Evolutionary conservation across 2,113 vertebrate genomes (phyloP), one percentile per base, ranked within the genome.

Genomic region (Charina bottae): DNA sequence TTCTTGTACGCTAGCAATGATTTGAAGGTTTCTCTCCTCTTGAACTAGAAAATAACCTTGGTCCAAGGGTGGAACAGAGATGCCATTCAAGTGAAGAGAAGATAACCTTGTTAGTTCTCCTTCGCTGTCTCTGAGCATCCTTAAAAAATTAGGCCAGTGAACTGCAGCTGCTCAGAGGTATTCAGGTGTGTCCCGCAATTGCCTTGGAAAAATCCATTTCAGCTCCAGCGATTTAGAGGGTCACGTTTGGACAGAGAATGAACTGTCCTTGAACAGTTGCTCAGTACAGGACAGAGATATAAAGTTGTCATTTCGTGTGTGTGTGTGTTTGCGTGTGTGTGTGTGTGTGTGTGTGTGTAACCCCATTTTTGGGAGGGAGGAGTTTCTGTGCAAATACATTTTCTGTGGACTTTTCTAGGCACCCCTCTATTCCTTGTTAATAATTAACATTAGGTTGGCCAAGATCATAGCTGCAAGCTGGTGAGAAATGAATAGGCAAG

Each of bases 371-470:
- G 21, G 6, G 9, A 55, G 54, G 33, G 12, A 49, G 28, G 37
- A 91, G 89, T 23, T 93, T 62, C 90, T 92, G 93, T n/a, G 60
- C 94, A 96, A 96, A 96, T 94, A 94, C 90, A 87, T 92, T 92
- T 90, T 21, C 68, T 91, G 78, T 21, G 6, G 93, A 1, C 94
- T 93, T 86, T 95, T 91, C 94, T 87, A 86, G 90, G 90, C 83
- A 91, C 90, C 91, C 93, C 93, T 17, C 89, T 89, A 28, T 0
- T 15, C 0, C 1, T 53, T 10, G 94, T 97, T 96, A 97, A 97
- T 97, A 86, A 97, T 96, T 97, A 94, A 96, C 96, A 11, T 4
- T 1, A 53, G 84, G 58, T 23, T 54, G 56, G 23, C 33, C 26
- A 21, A n/a, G 85, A 58, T 42, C 33, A 13, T 15, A 49, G 89